Percentiles rank a stretch among this genome's conserved stretches.
These are phyloP conservation scores for Hydra vulgaris DNA, from an alignment of 30 jellyfish, hydroid and myxozoan species.

Conservation along the genomic window DNA sequence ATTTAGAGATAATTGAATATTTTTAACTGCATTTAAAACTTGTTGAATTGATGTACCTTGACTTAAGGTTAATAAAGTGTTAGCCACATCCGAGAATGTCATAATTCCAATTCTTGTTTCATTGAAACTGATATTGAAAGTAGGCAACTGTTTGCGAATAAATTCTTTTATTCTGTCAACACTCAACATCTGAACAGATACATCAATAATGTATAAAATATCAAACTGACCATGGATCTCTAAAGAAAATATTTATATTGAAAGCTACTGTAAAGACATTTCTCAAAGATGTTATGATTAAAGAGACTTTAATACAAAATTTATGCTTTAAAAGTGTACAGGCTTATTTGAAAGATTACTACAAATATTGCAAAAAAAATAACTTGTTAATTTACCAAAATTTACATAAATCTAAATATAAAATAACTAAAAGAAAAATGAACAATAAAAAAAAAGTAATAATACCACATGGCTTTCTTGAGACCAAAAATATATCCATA, in stretches of 20 bases:
- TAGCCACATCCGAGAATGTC: slow-evolving; percentile 36
- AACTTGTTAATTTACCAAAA: too few species aligned
- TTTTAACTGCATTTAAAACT: not conserved
- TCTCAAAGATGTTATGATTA: too few species aligned
- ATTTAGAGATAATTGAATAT: not conserved
- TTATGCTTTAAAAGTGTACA: too few species aligned
- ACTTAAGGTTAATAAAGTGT: not conserved
- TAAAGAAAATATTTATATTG: not conserved
- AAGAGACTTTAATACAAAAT: too few species aligned
- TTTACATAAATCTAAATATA: not conserved
- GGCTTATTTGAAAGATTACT: too few species aligned
- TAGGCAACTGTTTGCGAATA: not conserved
- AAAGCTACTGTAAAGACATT: too few species aligned
- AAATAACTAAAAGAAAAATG: not conserved
- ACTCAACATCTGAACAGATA: not conserved
- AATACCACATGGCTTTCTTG: slow-evolving; percentile 68
- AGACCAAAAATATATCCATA: slow-evolving; percentile 25
- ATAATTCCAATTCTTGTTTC: slow-evolving; percentile 50
- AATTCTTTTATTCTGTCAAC: not conserved
- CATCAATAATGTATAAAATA: slow-evolving; percentile 39
- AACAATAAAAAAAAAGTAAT: not conserved
- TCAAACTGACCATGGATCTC: slow-evolving; percentile 31
- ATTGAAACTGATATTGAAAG: slow-evolving; percentile 23
- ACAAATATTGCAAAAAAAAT: too few species aligned
- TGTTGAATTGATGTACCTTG: slow-evolving; percentile 3